Evolutionary conservation across 2,113 vertebrate genomes (phyloP), one percentile per base, ranked within the genome.

Genomic region (Bettongia penicillata): DNA sequence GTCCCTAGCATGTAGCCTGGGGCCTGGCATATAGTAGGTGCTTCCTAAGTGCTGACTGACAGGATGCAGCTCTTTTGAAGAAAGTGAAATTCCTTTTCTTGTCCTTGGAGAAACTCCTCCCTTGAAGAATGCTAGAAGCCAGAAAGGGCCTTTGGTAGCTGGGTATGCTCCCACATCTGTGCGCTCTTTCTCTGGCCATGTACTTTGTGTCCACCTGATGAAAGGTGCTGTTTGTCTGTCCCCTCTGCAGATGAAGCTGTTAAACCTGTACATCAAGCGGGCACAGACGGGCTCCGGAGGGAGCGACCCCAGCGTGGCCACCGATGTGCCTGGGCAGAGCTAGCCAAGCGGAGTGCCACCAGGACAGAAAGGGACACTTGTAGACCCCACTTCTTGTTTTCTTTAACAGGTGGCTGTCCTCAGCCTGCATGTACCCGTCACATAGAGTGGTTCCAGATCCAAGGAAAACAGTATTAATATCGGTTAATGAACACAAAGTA

Each of bases 181-280:
- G 53, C 51, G 11, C 10, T 12, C 51, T 52, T 14, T 51, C 50
- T 51, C 50, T 6, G 50, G 50, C 50, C 26, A 8, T 1, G 55
- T 5, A 26, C 2, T 26, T 28, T 6, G 19, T 0, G 55, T 26
- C 55, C 57, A 12, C 28, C 28, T 14, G 7, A 5, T 84, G 68
- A 84, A 43, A 22, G 4, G 5, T 16, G 10, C 95, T 96, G 96
- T 98, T 94, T 98, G 95, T 26, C 91, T 98, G 98, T 47, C 8
- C 96, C 16, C 93, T 96, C 98, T 97, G 8, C 98, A 99, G 99
- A 99, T 99, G 98, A 99, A 99, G 98, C 98, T 99, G 98, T 97
- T 99, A 98, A 99, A 99, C 97, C 99, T 99, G 92, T 99, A 99
- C 98, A 99, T 99, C 99, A 99, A 99, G 97, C 99, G 99, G 31